Percentiles rank a stretch among this genome's conserved stretches.
phyloP scores from a whole-genome alignment of 2,888 invertebrate species.

The Chrysodeixis includens region DNA sequence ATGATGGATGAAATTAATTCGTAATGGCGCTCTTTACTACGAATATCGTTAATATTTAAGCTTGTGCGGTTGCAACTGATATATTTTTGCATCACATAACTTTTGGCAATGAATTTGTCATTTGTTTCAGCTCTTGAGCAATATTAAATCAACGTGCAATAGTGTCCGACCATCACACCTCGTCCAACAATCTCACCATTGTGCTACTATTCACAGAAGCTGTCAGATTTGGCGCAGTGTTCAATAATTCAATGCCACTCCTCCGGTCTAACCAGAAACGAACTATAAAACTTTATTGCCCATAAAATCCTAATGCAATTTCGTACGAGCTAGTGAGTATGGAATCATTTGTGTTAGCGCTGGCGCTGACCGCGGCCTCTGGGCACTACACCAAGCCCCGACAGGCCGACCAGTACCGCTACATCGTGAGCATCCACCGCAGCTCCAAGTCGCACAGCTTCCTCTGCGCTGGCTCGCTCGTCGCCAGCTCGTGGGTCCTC shows the following conservation, averaged over 20 bases:
- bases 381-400: not conserved
- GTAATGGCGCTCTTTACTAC: too few species aligned
- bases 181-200: not conserved
- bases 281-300: conserved; percentile 42
- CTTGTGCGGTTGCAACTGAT: too few species aligned
- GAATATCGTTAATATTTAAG: too few species aligned
- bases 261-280: conserved; percentile 31
- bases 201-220: conserved; percentile 12
- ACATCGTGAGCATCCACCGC: conserved; percentile 14
- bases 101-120: too few species aligned
- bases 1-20: too few species aligned
- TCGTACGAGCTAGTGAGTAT: conserved; percentile 31
- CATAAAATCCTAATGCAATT: conserved; percentile 44
- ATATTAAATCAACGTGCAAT: not conserved
- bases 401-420: not conserved
- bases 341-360: conserved; percentile 22
- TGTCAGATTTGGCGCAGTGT: conserved; percentile 40
- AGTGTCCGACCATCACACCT: not conserved
- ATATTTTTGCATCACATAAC: not conserved
- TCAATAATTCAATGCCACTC: conserved; percentile 42
- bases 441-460: not conserved
- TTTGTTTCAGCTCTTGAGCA: not conserved
- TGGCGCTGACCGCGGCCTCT: conserved; percentile 12
- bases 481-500: conserved; percentile 28
- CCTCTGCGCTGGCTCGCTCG: conserved; percentile 19